Evolutionary conservation across 2,113 vertebrate species (phyloP).

Genomic region (Typhlomys cinereus): DNA sequence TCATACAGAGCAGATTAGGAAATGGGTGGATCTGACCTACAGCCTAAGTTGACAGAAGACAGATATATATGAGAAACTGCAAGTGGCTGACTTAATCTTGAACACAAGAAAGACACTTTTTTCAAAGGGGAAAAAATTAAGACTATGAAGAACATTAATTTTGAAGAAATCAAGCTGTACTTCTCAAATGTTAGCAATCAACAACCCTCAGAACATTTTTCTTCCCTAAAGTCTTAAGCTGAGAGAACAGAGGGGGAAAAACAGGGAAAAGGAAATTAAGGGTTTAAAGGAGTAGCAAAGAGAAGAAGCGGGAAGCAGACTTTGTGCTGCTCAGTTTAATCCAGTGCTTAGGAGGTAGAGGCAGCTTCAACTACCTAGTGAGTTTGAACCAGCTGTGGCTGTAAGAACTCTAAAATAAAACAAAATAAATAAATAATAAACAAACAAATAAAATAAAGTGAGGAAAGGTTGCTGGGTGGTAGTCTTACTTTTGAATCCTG

Average conservation of each 20-base stretch:
- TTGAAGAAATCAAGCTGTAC: not conserved
- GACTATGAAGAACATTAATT: not conserved
- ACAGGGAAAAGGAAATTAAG: not conserved
- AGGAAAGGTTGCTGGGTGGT: not conserved
- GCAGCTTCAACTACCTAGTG: not conserved
- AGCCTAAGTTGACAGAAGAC: too few species aligned
- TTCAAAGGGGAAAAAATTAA: too few species aligned
- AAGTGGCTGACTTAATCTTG: not conserved
- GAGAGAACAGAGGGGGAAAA: not conserved
- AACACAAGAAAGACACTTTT: too few species aligned
- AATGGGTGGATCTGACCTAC: too few species aligned
- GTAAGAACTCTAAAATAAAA: not conserved
- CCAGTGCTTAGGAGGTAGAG: not conserved
- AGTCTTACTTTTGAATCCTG: not conserved
- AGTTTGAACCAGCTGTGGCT: not conserved
- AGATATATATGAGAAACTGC: too few species aligned
- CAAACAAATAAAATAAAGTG: too few species aligned
- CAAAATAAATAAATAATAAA: too few species aligned
- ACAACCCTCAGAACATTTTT: not conserved
- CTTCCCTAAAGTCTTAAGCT: too few species aligned
- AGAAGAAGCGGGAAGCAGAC: too few species aligned
- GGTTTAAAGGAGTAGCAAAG: not conserved
- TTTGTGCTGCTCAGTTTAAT: not conserved
- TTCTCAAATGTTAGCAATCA: not conserved
- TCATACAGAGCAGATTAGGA: too few species aligned